Evolutionary conservation across 2,888 invertebrate genomes (phyloP).

Genomic region (Zonitis immaculata): DNA sequence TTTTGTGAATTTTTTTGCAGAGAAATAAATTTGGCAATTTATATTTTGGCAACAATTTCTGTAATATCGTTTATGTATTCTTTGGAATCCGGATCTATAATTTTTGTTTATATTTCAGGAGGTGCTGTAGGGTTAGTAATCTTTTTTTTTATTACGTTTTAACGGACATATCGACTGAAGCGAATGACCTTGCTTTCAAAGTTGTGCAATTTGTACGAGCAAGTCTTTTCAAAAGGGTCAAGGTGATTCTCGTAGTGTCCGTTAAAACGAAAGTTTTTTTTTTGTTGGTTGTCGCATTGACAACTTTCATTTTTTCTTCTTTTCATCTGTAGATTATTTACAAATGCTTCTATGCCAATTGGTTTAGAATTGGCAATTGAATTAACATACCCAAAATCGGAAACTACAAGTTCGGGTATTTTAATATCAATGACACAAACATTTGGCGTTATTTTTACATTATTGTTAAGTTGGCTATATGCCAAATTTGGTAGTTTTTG

Average conservation of each 20-base stretch:
- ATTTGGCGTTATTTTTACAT: constrained; percentile 24
- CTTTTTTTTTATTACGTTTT: background rate
- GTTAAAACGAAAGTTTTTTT: too few species aligned
- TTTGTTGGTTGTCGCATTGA: too few species aligned
- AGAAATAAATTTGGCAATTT: constrained; percentile 19
- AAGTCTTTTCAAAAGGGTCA: too few species aligned
- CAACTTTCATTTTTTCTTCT: too few species aligned
- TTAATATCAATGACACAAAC: constrained; percentile 28
- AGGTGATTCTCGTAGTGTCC: too few species aligned
- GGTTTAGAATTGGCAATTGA: constrained; percentile 32
- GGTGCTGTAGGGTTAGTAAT: constrained; percentile 23
- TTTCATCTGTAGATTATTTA: constrained; percentile 26
- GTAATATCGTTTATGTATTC: constrained; percentile 21
- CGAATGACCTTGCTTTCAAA: too few species aligned
- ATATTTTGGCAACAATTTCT: constrained; percentile 19
- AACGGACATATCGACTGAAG: too few species aligned
- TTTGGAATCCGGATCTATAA: constrained; percentile 19
- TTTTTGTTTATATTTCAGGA: constrained; percentile 20
- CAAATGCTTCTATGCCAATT: constrained; percentile 29
- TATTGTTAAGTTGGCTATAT: constrained; percentile 26
- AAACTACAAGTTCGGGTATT: constrained; percentile 29
- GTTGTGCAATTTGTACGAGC: too few species aligned
- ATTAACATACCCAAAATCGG: constrained; percentile 29
- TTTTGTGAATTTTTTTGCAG: constrained; percentile 22
- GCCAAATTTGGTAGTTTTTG: constrained; percentile 29